Conservation (phyloP, 53 echinoderm and acorn worm species). For the Stichopus horrens region DNA sequence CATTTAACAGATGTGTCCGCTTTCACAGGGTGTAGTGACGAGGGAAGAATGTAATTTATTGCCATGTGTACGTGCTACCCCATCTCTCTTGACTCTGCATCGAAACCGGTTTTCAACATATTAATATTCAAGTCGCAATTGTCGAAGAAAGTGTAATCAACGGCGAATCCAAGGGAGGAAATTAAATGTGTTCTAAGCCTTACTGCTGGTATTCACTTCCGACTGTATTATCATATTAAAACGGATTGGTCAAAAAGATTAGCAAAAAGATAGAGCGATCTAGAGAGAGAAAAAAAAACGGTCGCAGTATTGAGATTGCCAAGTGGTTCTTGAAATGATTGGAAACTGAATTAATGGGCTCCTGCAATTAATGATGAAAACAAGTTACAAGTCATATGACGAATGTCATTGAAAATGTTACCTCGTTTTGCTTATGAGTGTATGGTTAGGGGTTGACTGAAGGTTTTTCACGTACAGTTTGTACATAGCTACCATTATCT, state of each 20-base stretch:
- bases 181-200: constrained; percentile 41
- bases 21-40: constrained; percentile 35
- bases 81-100: constrained; percentile 8
- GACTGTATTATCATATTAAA: constrained; percentile 37
- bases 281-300: background rate
- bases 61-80: constrained; percentile 32
- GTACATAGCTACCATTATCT: too few relatives aligned
- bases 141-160: constrained; percentile 29
- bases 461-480: too few relatives aligned
- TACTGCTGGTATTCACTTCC: constrained; percentile 41
- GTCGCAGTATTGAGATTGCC: constrained; percentile 1
- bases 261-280: background rate
- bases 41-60: constrained; percentile 25
- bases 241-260: constrained; percentile 26
- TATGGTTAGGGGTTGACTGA: too few relatives aligned
- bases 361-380: constrained; percentile 36
- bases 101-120: constrained; percentile 28
- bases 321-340: constrained; percentile 42
- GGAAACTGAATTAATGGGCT: constrained; percentile 28
- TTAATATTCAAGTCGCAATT: constrained; percentile 42
- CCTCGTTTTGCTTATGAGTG: too few relatives aligned
- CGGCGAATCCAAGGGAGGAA: constrained; percentile 29
- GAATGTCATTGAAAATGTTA: background rate
- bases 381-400: background rate
- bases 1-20: constrained; percentile 48